A percentile compares a stretch with the other conserved stretches of the same genome.
Evolutionary conservation across 2,797 vertebrate species (phyloP).

Genomic region (Acanthornis magna): DNA sequence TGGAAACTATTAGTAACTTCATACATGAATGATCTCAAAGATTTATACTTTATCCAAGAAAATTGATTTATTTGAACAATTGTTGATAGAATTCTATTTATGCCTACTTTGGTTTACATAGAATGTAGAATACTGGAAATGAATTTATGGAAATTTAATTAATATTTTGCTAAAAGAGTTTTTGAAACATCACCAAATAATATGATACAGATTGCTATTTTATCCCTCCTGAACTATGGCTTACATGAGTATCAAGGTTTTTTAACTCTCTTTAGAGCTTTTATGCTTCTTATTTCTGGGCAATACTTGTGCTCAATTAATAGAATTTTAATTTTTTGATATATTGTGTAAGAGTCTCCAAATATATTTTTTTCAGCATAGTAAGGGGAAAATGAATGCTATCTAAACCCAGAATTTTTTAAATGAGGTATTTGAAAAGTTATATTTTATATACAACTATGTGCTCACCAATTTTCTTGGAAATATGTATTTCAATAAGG

Average conservation of each 20-base stretch:
- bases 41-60: neutral
- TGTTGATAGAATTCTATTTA: neutral
- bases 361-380: neutral
- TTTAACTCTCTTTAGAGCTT: neutral
- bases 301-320: neutral
- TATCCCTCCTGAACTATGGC: neutral
- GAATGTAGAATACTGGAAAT: neutral
- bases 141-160: neutral
- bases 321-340: neutral
- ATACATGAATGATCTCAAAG: neutral
- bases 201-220: neutral
- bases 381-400: neutral
- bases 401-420: neutral
- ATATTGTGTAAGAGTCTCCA: neutral
- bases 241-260: fast-evolving
- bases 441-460: fast-evolving
- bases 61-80: neutral
- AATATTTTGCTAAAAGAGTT: neutral
- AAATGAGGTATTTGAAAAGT: neutral
- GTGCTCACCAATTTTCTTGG: neutral
- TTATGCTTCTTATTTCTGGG: neutral
- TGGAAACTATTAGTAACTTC: neutral
- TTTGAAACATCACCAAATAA: neutral
- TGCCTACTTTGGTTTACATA: neutral
- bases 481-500: neutral